A percentile compares a stretch with the other conserved stretches of the same genome.
Conservation (phyloP, 2,797 vertebrate genomes). For the Sebastes minor region DNA sequence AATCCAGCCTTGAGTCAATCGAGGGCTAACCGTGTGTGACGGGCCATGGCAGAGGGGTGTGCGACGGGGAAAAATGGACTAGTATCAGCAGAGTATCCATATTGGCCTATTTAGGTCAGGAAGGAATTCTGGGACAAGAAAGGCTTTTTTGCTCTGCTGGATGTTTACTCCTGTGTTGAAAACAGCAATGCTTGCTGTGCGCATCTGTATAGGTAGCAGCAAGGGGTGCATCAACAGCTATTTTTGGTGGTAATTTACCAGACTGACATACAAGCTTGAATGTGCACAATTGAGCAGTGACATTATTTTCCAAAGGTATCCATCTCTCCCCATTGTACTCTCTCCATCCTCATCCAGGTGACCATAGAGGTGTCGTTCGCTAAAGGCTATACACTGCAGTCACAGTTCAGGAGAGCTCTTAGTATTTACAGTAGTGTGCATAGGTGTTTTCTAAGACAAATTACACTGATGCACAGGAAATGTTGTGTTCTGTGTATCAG, state of each 20-base stretch:
- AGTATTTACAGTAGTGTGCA: too few species aligned
- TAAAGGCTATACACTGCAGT: not conserved
- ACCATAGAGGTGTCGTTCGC: too few species aligned
- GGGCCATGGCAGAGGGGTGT: slow-evolving; percentile 22
- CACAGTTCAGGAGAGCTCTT: not conserved
- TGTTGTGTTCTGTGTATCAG: too few species aligned
- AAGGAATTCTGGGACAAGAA: slow-evolving; percentile 56
- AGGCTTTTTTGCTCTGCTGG: slow-evolving; percentile 44
- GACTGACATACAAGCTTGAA: not conserved
- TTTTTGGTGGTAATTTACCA: slow-evolving; percentile 22
- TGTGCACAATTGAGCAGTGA: not conserved
- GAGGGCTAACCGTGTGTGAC: slow-evolving; percentile 58
- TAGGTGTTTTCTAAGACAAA: too few species aligned
- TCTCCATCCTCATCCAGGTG: too few species aligned
- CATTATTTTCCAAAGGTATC: not conserved
- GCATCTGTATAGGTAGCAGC: slow-evolving; percentile 5
- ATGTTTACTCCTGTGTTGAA: slow-evolving; percentile 27
- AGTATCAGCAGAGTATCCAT: slow-evolving; percentile 25
- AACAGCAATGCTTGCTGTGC: not conserved
- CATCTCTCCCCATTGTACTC: not conserved
- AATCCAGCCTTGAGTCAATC: slow-evolving; percentile 52
- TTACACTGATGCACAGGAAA: too few species aligned
- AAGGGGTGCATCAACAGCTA: not conserved
- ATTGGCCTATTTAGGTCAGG: slow-evolving; percentile 59
- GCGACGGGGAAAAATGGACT: slow-evolving; percentile 41